A percentile compares a stretch with the other conserved stretches of the same genome.
phyloP scores from a whole-genome alignment of 2,797 vertebrate genomes.

The Dryobates pubescens region DNA sequence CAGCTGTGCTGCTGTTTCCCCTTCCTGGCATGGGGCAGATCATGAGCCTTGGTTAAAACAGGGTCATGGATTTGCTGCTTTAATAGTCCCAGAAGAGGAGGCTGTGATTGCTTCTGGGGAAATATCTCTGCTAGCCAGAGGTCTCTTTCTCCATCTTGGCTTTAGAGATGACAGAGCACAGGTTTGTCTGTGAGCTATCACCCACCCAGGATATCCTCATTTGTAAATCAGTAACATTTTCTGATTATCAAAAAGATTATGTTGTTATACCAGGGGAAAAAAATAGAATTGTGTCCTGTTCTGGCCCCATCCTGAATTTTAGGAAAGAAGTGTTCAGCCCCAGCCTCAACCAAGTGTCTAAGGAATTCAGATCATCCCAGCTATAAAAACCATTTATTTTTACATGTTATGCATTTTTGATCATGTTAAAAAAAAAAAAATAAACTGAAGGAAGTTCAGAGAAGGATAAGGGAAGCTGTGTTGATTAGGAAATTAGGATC shows the following conservation, averaged over 20 bases:
- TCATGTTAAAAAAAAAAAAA: neutral
- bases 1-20: conserved; percentile 11
- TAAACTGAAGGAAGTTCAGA: neutral
- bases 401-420: neutral
- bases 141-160: neutral
- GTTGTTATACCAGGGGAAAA: neutral
- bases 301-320: neutral
- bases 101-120: neutral
- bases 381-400: neutral
- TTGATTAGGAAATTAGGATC: neutral
- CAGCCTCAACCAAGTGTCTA: neutral
- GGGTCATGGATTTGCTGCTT: neutral
- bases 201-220: neutral
- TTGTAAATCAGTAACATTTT: neutral
- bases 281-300: neutral
- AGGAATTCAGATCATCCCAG: neutral
- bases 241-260: neutral
- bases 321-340: neutral
- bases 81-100: neutral
- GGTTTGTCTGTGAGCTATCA: fast-evolving
- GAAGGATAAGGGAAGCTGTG: neutral
- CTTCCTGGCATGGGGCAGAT: neutral
- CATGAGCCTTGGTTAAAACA: neutral
- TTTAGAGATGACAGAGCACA: neutral
- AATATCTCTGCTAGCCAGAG: neutral